Evolutionary conservation across 2,888 invertebrate species (phyloP).

Genomic region (Heliconius sara): DNA sequence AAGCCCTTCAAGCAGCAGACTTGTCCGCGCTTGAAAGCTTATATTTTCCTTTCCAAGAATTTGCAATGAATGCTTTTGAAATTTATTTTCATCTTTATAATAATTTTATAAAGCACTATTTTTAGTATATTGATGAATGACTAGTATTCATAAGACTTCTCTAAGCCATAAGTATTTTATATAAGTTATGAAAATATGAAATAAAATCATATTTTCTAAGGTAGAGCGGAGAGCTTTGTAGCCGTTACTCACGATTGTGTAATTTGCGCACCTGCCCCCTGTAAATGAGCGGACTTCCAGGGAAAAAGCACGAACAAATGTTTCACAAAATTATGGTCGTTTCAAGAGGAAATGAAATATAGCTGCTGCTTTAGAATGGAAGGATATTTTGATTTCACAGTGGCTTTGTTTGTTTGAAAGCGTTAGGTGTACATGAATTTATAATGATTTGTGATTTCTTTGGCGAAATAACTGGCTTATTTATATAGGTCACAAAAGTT

Average conservation of each 20-base stretch:
- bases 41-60: constrained; percentile 19
- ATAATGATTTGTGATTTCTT: neutral
- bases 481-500: neutral
- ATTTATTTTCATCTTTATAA: constrained; percentile 9
- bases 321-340: constrained; percentile 19
- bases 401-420: neutral
- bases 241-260: constrained; percentile 22
- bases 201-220: constrained; percentile 6
- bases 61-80: constrained; percentile 6
- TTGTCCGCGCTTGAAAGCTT: neutral
- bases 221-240: neutral
- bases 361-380: neutral
- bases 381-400: constrained; percentile 8
- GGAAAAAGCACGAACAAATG: constrained; percentile 15
- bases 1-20: neutral
- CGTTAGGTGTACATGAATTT: neutral
- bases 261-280: constrained; percentile 24
- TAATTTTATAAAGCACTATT: constrained; percentile 2
- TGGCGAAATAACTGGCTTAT: neutral
- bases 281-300: constrained; percentile 15
- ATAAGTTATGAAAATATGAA: neutral
- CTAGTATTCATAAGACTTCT: neutral
- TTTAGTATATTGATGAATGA: constrained; percentile 11
- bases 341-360: constrained; percentile 11
- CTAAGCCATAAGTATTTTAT: neutral